Evolutionary conservation across 2,113 vertebrate species (phyloP).

Genomic region (Apteryx owenii): DNA sequence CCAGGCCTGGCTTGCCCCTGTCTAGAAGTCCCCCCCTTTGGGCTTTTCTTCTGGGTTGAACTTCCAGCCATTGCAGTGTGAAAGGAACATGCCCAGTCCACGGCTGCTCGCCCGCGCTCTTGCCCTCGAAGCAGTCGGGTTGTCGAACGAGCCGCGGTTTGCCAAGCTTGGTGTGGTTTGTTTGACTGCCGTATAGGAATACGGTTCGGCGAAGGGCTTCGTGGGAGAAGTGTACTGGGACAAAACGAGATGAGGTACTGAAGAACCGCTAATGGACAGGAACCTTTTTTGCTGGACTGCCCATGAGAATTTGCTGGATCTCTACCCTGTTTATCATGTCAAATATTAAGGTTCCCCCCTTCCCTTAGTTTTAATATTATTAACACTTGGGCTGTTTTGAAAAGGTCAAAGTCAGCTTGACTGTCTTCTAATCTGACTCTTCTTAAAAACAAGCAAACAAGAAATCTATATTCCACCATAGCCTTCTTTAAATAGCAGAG

Average conservation of each 20-base stretch:
- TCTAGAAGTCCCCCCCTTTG: no score
- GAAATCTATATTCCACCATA: not conserved
- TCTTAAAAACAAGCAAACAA: not conserved
- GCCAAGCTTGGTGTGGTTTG: not conserved
- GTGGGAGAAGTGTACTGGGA: not conserved
- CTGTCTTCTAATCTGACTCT: not conserved
- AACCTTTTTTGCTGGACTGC: not conserved
- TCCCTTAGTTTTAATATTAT: not conserved
- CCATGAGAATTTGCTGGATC: not conserved
- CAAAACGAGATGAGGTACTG: not conserved
- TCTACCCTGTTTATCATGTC: not conserved
- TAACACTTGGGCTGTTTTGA: not conserved
- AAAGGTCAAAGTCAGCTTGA: constrained; percentile 1
- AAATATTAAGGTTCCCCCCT: not conserved
- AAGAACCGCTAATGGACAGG: not conserved
- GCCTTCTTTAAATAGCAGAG: not conserved
- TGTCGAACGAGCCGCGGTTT: no score
- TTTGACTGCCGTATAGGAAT: not conserved
- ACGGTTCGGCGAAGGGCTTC: not conserved
- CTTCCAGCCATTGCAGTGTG: no score
- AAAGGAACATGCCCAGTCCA: no score
- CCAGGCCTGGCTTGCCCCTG: no score
- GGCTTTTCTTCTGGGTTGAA: no score
- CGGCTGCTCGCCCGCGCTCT: no score
- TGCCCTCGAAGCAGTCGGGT: no score